Evolutionary conservation across 1,140 invertebrate species (phyloP), one percentile per base, ranked within the genome.

Genomic region (Nephila pilipes): DNA sequence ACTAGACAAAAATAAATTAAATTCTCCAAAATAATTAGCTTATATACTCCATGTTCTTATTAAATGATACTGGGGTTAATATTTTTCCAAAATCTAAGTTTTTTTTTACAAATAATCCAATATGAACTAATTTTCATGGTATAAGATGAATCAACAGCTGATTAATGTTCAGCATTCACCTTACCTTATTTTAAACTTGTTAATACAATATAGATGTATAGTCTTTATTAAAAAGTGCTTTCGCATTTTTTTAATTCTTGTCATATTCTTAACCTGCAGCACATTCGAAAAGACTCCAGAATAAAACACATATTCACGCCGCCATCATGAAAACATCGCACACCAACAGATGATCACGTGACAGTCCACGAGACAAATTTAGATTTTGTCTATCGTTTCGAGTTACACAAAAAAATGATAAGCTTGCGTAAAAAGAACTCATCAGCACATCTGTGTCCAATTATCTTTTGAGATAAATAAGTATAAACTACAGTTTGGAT

Each of bases 321-420:
- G 90, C 90, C 90, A 92, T 92, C 58, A 92, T 92, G 63, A 92
- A 92, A 85, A 75, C 90, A 87, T 57, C 6, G 87, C 90, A 92
- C 63, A 92, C 87, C 91, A 46, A 93, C 85, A 87, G 54, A 87
- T 16, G 55, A 46, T 93, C 91, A 93, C 91, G 91, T 93, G 91
- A 93, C 54, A 69, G 60, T 93, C 91, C 91, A 93, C 91, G 91
- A 93, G 91, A 93, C 91, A 87, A 93, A 93, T 93, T 93, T 93
- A 93, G 91, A 46, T 87, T 79, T 60, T 25, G 36, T 18, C 20
- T 36, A 55, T n/a, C 54, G 83, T 93, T 87, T 93, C 91, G 63
- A 85, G 60, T 93, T 93, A 93, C 91, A 93, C 4, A 10, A 83
- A 83, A 32, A 46, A 54, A n/a, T 83, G 46, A 83, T n/a, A n/a